Conservation (phyloP, 2,113 vertebrate genomes). For the Aplodontia rufa region DNA sequence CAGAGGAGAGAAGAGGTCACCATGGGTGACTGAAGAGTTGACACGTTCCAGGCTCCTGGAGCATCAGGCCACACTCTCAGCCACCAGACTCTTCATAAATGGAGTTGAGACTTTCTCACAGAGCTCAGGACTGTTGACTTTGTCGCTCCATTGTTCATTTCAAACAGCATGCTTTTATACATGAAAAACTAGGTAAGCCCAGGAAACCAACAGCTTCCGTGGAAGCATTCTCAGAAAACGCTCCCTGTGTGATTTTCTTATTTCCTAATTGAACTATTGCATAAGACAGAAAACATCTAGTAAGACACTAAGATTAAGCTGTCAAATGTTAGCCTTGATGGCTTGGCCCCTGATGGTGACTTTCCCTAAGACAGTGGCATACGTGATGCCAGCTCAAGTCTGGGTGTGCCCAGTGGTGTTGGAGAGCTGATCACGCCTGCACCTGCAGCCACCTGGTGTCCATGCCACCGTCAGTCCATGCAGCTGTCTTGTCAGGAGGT, state of each 20-base stretch:
- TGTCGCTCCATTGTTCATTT: not conserved
- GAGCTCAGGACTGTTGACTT: not conserved
- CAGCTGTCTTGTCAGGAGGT: not conserved
- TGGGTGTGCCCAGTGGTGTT: no score
- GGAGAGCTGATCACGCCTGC: accelerated
- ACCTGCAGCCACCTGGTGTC: accelerated
- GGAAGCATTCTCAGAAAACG: not conserved
- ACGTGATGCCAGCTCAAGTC: not conserved
- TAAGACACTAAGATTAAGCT: not conserved
- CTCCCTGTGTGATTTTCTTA: not conserved
- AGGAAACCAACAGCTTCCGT: not conserved
- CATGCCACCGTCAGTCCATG: accelerated
- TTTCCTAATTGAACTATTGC: not conserved
- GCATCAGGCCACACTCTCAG: no score
- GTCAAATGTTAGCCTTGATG: not conserved
- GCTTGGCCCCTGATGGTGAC: not conserved
- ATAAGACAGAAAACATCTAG: not conserved
- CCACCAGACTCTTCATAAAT: not conserved
- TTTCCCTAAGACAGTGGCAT: not conserved
- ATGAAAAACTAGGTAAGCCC: not conserved
- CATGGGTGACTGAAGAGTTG: accelerated
- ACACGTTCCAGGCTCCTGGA: not conserved
- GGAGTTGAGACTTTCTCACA: accelerated
- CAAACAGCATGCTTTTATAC: not conserved
- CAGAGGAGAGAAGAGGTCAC: not conserved